These are phyloP conservation scores for Falco berigora DNA, from an alignment of 2,797 vertebrate genomes.

Conservation along the genomic window DNA sequence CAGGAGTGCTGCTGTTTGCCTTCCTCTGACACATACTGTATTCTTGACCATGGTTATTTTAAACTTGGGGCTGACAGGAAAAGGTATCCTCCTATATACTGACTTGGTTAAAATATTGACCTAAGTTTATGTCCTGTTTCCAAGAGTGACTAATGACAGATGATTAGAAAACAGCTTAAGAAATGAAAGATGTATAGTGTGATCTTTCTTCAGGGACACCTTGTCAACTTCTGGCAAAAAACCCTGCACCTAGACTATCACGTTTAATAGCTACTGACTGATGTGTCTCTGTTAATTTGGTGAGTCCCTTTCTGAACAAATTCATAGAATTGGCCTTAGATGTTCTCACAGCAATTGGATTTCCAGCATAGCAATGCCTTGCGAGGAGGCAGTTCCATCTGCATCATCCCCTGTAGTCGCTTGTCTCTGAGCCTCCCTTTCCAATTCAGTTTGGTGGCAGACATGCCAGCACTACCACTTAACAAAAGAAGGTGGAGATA, in stretches of 20 bases:
- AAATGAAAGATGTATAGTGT: not conserved
- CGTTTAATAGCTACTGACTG: not conserved
- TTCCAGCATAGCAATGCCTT: not conserved
- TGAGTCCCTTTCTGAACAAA: not conserved
- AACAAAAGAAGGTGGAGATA: not conserved
- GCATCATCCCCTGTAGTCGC: not conserved
- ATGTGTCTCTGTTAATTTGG: not conserved
- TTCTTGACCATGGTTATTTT: not conserved
- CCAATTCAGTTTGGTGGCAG: not conserved
- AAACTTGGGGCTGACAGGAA: not conserved
- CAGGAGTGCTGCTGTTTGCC: not conserved
- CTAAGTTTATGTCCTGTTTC: not conserved
- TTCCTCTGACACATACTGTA: not conserved
- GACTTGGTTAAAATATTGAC: not conserved
- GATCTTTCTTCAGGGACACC: not conserved
- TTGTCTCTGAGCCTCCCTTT: not conserved
- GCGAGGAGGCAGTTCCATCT: not conserved
- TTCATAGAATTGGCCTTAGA: not conserved
- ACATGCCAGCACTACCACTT: not conserved
- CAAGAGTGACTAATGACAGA: not conserved
- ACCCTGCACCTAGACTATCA: fast-evolving
- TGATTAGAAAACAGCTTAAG: not conserved
- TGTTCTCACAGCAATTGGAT: not conserved
- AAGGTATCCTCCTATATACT: not conserved
- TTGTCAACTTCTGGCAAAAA: not conserved